phyloP scores from a whole-genome alignment of 2,888 invertebrate species.

The Sarcophaga variegata region DNA sequence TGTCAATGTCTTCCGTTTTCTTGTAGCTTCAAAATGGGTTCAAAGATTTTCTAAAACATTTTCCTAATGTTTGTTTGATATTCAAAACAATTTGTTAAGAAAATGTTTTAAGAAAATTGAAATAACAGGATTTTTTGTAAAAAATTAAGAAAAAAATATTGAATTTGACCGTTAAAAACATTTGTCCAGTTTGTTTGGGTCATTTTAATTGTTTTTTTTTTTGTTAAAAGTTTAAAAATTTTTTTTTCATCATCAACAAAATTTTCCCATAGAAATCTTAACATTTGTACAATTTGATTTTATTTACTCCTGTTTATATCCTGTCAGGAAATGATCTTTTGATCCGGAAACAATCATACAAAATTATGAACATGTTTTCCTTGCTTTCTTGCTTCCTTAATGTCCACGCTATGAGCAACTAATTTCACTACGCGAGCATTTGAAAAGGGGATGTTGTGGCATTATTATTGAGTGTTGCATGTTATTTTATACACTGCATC shows the following conservation, averaged over 20 bases:
- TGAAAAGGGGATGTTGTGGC: conserved; percentile 64
- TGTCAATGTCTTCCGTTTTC: conserved; percentile 5
- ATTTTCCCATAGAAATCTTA: conserved; percentile 68
- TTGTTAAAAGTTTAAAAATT: neutral
- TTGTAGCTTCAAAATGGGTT: conserved; percentile 23
- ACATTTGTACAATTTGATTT: conserved; percentile 61
- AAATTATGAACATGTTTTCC: conserved; percentile 73
- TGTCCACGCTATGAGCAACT: conserved; percentile 29
- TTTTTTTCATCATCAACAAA: conserved; percentile 26
- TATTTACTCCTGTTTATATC: conserved; percentile 75
- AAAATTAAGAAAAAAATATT: neutral
- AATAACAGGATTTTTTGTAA: conserved; percentile 18
- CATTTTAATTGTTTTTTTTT: conserved; percentile 8
- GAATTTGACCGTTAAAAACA: conserved; percentile 46
- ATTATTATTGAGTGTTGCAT: conserved; percentile 72
- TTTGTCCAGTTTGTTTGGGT: conserved; percentile 15
- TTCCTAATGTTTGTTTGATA: conserved; percentile 42
- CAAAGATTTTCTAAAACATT: conserved; percentile 42
- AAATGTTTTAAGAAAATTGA: conserved; percentile 4
- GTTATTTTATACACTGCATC: conserved; percentile 39
- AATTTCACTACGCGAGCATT: neutral
- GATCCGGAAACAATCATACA: conserved; percentile 80
- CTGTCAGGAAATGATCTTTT: conserved; percentile 80
- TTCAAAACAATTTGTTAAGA: conserved; percentile 47
- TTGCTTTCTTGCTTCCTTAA: conserved; percentile 37